phyloP scores from a whole-genome alignment of 2,113 vertebrate species.

The Helogale parvula region DNA sequence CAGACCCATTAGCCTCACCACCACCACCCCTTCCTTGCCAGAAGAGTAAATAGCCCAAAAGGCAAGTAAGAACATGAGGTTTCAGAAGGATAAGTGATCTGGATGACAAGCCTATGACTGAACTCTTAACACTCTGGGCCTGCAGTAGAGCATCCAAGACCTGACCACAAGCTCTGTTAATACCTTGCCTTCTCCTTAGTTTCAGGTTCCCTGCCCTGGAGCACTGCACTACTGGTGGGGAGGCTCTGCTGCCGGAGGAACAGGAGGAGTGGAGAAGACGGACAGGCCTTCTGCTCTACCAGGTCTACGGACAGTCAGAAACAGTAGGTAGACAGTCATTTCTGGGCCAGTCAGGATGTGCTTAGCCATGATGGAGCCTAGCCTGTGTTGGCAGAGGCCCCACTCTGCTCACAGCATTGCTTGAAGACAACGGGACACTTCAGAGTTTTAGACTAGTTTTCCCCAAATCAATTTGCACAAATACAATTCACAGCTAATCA shows the following conservation, averaged over 20 bases:
- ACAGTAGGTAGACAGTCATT: conserved; percentile 78
- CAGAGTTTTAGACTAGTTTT: not conserved
- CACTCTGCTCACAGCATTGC: not conserved
- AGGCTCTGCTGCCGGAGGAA: conserved; percentile 87
- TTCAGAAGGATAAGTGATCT: not conserved
- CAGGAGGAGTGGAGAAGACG: conserved; percentile 85
- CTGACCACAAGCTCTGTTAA: not conserved
- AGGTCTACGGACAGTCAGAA: conserved; percentile 91
- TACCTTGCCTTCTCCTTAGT: conserved; percentile 56
- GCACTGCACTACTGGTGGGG: conserved; percentile 84
- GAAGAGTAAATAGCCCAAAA: not conserved
- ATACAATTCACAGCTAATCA: not conserved
- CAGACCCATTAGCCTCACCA: not conserved
- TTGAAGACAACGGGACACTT: not conserved
- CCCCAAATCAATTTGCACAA: not conserved
- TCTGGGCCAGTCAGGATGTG: no score
- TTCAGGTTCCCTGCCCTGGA: conserved; percentile 84
- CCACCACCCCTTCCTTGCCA: no score
- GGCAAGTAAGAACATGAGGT: not conserved
- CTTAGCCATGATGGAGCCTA: rapidly evolving
- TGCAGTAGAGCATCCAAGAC: not conserved
- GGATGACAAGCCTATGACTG: rapidly evolving
- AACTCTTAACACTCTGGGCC: rapidly evolving
- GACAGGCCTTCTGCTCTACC: conserved; percentile 85
- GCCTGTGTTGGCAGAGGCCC: no score